Evolutionary conservation across 2,888 invertebrate species (phyloP).

Genomic region (Galerucella nymphaeae): DNA sequence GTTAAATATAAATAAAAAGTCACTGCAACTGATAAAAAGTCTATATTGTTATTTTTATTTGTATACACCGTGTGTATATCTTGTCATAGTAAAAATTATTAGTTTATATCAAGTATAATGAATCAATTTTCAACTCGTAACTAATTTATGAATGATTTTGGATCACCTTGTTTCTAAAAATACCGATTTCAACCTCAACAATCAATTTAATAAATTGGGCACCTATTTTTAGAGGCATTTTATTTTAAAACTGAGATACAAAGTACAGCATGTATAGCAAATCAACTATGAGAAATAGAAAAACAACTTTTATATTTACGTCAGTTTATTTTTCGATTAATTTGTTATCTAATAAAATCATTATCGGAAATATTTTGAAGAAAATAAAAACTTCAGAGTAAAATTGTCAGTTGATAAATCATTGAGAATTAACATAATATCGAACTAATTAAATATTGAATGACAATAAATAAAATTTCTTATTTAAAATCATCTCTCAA

Average conservation of each 20-base stretch:
- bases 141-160: constrained; percentile 3
- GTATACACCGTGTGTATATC: too few relatives aligned
- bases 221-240: constrained; percentile 3
- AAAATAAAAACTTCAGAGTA: too few relatives aligned
- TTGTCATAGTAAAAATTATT: too few relatives aligned
- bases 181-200: constrained; percentile 3
- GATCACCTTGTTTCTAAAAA: constrained; percentile 18
- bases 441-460: too few relatives aligned
- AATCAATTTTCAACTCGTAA: background rate
- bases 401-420: too few relatives aligned
- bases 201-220: constrained; percentile 19
- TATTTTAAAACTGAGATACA: constrained; percentile 4
- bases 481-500: too few relatives aligned
- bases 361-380: background rate
- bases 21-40: too few relatives aligned
- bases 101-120: background rate
- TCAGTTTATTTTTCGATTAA: background rate
- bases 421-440: too few relatives aligned
- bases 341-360: background rate
- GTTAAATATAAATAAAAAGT: too few relatives aligned
- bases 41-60: too few relatives aligned
- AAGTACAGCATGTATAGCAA: background rate
- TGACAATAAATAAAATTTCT: too few relatives aligned
- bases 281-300: background rate
- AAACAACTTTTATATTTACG: background rate